Base-by-base conservation (phyloP, 2,797 vertebrate genomes). In the Gallinago stenura region DNA sequence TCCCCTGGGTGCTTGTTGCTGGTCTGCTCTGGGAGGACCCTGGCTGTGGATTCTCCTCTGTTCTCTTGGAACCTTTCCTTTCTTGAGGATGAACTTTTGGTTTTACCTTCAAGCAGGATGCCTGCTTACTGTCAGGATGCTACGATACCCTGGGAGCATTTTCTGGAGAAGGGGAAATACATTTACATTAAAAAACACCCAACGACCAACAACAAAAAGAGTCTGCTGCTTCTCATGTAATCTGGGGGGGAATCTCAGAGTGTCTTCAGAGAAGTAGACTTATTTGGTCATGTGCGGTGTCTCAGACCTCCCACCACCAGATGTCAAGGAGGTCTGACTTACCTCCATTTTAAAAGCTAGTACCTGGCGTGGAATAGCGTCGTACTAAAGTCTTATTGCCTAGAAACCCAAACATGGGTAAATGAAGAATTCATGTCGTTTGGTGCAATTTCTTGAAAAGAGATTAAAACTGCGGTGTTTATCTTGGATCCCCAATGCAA, bases 401-500 rank as follows among this genome's bases (percentile, higher is more conserved):
- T 95, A 83, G 96, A 96, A 97, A 97, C 87, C 82, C 86, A 89
- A 83, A 93, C 87, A 89, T 28, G 77, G 88, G 91, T 82, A 75
- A 93, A 80, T 85, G 24, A 61, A 94, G 86, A 90, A 87, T 96
- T 97, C 68, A 6, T 25, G 45, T 90, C 0, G 0, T 83, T 93
- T 90, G 72, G 91, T 93, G 51, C 95, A 83, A 77, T 92, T 97
- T 92, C 87, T 96, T 92, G 91, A 94, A 91, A 97, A 97, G 93
- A 95, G 75, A 91, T 95, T 93, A 83, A 71, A 81, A 77, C 79
- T 92, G 31, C n/a, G 35, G 26, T 88, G 76, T 96, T 97, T 96
- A 53, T 92, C 61, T 95, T 90, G 95, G 94, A 78, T 95, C 66
- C 87, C 60, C 46, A 78, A 14, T 79, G 65, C 70, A 33, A 91